Conservation (phyloP, 2,888 invertebrate species). For the Hanleya hanleyi region DNA sequence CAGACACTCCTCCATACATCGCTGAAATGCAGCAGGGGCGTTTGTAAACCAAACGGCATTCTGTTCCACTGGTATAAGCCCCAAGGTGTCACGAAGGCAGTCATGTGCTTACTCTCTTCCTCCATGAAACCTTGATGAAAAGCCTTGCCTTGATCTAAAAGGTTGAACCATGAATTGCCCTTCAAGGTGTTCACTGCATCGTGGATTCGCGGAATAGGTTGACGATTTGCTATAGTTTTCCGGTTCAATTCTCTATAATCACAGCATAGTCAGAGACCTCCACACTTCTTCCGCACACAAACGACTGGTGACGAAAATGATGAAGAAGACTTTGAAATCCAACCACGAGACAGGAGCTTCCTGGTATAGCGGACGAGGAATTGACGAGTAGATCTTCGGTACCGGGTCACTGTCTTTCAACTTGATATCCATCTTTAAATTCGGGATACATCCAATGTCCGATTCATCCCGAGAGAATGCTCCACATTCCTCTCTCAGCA, state of each 20-base stretch:
- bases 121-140: slow-evolving; percentile 33
- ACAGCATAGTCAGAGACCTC: slow-evolving; percentile 27
- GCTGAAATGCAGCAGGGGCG: slow-evolving; percentile 22
- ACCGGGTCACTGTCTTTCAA: slow-evolving; percentile 35
- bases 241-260: slow-evolving; percentile 31
- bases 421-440: slow-evolving; percentile 34
- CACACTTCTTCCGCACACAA: slow-evolving; percentile 29
- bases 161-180: slow-evolving; percentile 31
- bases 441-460: slow-evolving; percentile 35
- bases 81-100: slow-evolving; percentile 32
- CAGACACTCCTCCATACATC: slow-evolving; percentile 18
- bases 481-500: slow-evolving; percentile 30
- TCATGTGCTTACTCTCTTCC: slow-evolving; percentile 19
- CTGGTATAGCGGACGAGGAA: slow-evolving; percentile 35
- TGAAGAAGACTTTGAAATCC: slow-evolving; percentile 27
- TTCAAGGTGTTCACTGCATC: slow-evolving; percentile 21
- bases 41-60: slow-evolving; percentile 33
- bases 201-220: slow-evolving; percentile 32
- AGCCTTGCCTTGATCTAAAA: slow-evolving; percentile 29
- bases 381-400: slow-evolving; percentile 27
- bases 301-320: slow-evolving; percentile 29
- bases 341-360: slow-evolving; percentile 37
- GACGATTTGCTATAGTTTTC: slow-evolving; percentile 21
- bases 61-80: slow-evolving; percentile 32
- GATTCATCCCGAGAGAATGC: slow-evolving; percentile 33